Evolutionary conservation across 1,140 invertebrate genomes (phyloP), one percentile per base, ranked within the genome.

Genomic region (Frieseomelitta varia): DNA sequence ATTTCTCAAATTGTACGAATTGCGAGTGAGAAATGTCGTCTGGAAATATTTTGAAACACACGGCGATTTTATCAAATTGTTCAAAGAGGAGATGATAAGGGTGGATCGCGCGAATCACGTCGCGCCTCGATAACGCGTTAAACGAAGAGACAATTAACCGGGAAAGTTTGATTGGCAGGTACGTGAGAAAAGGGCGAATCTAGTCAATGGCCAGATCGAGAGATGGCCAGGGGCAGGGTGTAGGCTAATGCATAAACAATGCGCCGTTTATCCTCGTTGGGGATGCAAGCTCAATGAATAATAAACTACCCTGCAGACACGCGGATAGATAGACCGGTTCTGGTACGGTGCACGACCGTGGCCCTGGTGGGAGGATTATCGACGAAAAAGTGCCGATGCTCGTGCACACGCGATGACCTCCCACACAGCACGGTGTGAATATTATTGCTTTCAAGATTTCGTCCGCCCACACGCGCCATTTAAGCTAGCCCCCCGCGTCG

Each of bases 231-330:
- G 51, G 81, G 81, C 77, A 71, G 68, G 78, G 61, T 86, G 84
- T 85, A 73, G 86, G 82, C 87, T 92, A 92, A 92, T 92, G 91
- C 92, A 92, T 92, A 92, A 92, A 92, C 91, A 92, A 92, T 92
- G 91, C 77, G 88, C 87, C 91, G 91, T 91, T 92, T 92, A 92
- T 92, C 91, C 91, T 77, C 85, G 88, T 85, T 81, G 87, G 85
- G 86, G 89, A 90, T 90, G 87, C 90, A 90, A 87, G 85, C 89
- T 81, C 91, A 90, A 92, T 92, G 92, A 92, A 92, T 92, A 92
- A 92, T 92, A 92, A 91, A 92, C 91, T 90, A 89, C 63, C 85
- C 85, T 87, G 85, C 89, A 88, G 90, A 91, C 90, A 88, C 72
- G 86, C 81, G 84, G 78, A 90, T 86, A 84, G 88, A 89, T 91